These are phyloP conservation scores for Himalopsyche anomala DNA, from an alignment of 2,888 invertebrate species.

Conservation along the genomic window DNA sequence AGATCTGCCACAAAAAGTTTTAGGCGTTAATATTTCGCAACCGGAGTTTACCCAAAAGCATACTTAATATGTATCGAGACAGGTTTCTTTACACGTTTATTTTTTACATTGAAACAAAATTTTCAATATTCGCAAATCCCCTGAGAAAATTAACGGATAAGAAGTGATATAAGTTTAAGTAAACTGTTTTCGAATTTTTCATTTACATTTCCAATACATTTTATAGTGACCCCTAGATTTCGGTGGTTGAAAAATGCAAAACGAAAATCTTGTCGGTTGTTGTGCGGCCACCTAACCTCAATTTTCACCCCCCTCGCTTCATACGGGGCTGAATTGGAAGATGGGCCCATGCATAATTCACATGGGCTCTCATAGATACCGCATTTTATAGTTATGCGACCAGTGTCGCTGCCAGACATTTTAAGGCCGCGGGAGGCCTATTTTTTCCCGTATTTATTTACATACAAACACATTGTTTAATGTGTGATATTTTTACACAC, in stretches of 20 bases:
- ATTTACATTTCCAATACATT: not conserved
- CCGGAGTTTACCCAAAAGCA: too few species aligned
- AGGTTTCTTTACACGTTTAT: too few species aligned
- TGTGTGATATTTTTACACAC: not conserved
- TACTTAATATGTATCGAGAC: too few species aligned
- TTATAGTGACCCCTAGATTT: not conserved
- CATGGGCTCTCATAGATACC: slow-evolving; percentile 41
- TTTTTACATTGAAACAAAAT: too few species aligned
- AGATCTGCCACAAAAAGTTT: too few species aligned
- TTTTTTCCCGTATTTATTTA: slow-evolving; percentile 15
- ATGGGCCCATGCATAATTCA: slow-evolving; percentile 55
- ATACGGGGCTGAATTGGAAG: not conserved
- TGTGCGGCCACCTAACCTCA: slow-evolving; percentile 16
- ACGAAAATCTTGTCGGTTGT: slow-evolving; percentile 25
- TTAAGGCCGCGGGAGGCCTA: not conserved
- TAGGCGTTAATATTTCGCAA: too few species aligned
- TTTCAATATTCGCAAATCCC: too few species aligned
- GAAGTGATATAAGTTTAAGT: too few species aligned
- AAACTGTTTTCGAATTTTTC: too few species aligned
- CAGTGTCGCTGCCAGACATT: slow-evolving; percentile 35
- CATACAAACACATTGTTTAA: not conserved
- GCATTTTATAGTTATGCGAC: slow-evolving; percentile 54
- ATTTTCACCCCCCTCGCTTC: slow-evolving; percentile 28
- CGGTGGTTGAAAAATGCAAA: not conserved
- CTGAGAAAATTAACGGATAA: too few species aligned